These are phyloP conservation scores for Nyctalus aviator DNA, from an alignment of 2,797 vertebrate genomes.

Conservation along the genomic window DNA sequence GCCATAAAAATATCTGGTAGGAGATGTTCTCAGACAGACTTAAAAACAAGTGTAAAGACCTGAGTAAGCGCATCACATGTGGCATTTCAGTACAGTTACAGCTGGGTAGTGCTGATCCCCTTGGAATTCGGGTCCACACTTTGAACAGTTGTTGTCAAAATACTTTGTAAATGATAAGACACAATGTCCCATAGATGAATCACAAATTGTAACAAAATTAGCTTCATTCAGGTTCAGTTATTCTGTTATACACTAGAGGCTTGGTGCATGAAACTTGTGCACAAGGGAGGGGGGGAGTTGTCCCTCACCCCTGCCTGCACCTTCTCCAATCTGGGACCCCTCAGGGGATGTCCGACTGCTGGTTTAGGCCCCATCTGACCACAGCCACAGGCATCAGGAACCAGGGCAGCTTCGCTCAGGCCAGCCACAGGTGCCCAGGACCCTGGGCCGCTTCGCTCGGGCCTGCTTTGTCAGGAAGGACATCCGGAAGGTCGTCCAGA, in stretches of 20 bases:
- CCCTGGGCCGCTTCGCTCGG: rapidly evolving
- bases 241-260: neutral
- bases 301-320: no score
- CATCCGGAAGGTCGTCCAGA: no score
- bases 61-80: neutral
- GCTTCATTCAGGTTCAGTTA: neutral
- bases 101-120: neutral
- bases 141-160: neutral
- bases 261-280: no score
- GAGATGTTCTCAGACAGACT: neutral
- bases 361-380: no score
- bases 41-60: neutral
- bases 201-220: neutral
- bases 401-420: no score
- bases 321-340: no score
- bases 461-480: no score
- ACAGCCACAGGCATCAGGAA: no score
- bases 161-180: neutral
- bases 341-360: no score
- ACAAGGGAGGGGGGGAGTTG: no score
- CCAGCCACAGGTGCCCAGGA: no score
- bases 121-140: neutral
- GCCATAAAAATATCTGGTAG: neutral
- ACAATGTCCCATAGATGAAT: neutral
- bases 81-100: neutral